Evolutionary conservation across 2,113 vertebrate species (phyloP).

Genomic region (Tenebrosternarchus preto): DNA sequence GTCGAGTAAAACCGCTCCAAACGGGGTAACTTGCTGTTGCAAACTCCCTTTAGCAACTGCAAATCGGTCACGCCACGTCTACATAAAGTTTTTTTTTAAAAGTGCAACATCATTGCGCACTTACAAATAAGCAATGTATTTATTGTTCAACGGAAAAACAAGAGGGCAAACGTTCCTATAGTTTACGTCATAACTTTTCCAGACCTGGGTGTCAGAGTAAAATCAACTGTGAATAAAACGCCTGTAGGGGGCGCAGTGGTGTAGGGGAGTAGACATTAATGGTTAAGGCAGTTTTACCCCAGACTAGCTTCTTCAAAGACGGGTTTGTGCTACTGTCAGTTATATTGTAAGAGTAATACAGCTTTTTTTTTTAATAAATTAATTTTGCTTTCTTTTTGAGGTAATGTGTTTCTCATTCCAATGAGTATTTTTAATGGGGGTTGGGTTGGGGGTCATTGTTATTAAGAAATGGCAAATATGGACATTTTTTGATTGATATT

Average conservation of each 20-base stretch:
- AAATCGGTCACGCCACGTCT: too few species aligned
- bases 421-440: slow-evolving; percentile 8
- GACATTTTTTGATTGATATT: slow-evolving; percentile 53
- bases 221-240: not conserved
- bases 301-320: slow-evolving; percentile 62
- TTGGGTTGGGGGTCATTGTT: slow-evolving; percentile 50
- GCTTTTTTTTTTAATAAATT: not conserved
- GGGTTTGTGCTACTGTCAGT: slow-evolving; percentile 75
- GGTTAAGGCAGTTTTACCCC: slow-evolving; percentile 75
- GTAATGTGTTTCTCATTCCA: slow-evolving; percentile 11
- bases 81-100: not conserved
- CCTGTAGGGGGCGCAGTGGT: slow-evolving; percentile 19
- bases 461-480: slow-evolving; percentile 51
- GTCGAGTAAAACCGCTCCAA: too few species aligned
- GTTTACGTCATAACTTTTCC: not conserved
- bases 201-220: not conserved
- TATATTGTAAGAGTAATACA: too few species aligned
- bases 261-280: not conserved
- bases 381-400: not conserved
- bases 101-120: slow-evolving; percentile 18
- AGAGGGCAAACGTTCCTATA: not conserved
- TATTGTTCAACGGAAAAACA: slow-evolving; percentile 47
- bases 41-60: too few species aligned
- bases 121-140: slow-evolving; percentile 65
- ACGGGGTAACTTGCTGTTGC: too few species aligned